Evolutionary conservation across 2,888 invertebrate genomes (phyloP).

Genomic region (Lochmaea capreae): DNA sequence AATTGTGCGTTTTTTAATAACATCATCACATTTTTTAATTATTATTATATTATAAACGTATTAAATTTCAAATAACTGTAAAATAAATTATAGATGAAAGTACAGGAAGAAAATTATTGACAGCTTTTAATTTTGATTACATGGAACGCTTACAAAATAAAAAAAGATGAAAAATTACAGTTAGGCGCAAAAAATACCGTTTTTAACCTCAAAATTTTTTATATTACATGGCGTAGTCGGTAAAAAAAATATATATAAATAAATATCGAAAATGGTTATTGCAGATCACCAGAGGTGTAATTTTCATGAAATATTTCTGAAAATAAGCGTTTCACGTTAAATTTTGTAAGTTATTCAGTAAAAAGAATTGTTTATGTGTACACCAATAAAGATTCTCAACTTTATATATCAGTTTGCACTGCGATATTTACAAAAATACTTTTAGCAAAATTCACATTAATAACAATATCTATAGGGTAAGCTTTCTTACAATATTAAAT

Average conservation of each 20-base stretch:
- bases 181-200: too few relatives aligned
- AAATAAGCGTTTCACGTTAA: neutral
- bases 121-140: too few relatives aligned
- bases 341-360: neutral
- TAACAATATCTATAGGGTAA: neutral
- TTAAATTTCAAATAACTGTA: neutral
- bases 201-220: too few relatives aligned
- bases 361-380: neutral
- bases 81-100: neutral
- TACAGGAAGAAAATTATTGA: neutral
- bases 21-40: too few relatives aligned
- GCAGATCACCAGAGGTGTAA: too few relatives aligned
- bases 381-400: neutral
- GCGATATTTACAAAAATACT: constrained; percentile 1
- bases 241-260: too few relatives aligned
- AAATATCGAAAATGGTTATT: too few relatives aligned
- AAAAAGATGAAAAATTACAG: too few relatives aligned
- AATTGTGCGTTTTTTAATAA: neutral
- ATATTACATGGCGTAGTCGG: too few relatives aligned
- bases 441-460: constrained; percentile 3
- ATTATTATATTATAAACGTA: neutral
- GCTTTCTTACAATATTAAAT: constrained; percentile 5
- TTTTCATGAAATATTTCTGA: neutral
- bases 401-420: neutral
- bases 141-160: too few relatives aligned